phyloP scores from a whole-genome alignment of 2,888 invertebrate genomes.

The Rhabditophanes sp. region DNA sequence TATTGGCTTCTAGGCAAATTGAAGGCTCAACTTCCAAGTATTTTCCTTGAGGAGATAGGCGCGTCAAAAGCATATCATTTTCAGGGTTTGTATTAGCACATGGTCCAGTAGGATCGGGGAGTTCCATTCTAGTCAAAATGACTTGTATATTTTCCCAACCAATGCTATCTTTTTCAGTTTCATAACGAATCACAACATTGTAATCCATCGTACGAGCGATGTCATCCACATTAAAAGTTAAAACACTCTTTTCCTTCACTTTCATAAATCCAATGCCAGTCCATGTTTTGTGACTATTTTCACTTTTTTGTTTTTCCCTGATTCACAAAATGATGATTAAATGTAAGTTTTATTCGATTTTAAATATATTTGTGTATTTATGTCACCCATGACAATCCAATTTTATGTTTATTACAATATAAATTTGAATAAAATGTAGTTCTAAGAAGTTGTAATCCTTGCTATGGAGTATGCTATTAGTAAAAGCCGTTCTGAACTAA shows the following conservation, averaged over 20 bases:
- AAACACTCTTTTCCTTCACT: constrained; percentile 64
- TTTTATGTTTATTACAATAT: no score
- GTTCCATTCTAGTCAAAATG: constrained; percentile 57
- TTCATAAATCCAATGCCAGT: constrained; percentile 81
- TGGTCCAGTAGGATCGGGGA: constrained; percentile 61
- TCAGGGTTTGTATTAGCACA: constrained; percentile 63
- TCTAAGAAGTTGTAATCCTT: no score
- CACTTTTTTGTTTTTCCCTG: no score
- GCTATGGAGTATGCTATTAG: no score
- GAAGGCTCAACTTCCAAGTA: constrained; percentile 61
- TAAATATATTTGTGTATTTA: no score
- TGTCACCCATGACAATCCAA: no score
- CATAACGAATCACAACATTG: constrained; percentile 38
- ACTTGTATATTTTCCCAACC: constrained; percentile 58
- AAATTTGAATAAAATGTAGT: no score
- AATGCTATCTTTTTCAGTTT: constrained; percentile 20
- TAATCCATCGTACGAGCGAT: constrained; percentile 24
- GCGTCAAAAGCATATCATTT: constrained; percentile 65
- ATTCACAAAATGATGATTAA: no score
- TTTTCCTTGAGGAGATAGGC: constrained; percentile 47
- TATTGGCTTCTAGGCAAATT: constrained; percentile 72
- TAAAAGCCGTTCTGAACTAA: no score
- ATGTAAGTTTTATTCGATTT: no score
- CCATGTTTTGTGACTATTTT: no score
- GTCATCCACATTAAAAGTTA: constrained; percentile 54